Evolutionary conservation across 2,797 vertebrate species (phyloP).

Genomic region (Peromyscus attwateri): DNA sequence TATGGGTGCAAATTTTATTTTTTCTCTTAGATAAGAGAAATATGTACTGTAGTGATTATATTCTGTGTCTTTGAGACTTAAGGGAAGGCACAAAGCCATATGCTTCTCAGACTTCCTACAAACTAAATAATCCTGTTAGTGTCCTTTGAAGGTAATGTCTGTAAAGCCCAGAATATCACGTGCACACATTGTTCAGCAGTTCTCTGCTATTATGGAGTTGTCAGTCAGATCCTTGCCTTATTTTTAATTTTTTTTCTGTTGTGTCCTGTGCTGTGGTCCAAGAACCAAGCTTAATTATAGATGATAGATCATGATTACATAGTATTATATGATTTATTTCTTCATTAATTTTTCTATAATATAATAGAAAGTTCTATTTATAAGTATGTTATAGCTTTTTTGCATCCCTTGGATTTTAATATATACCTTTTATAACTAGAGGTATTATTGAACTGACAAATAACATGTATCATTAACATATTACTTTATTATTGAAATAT

Average conservation of each 20-base stretch:
- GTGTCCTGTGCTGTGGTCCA: not conserved
- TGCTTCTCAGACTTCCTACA: constrained; percentile 26
- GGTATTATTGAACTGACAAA: not conserved
- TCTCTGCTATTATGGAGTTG: not conserved
- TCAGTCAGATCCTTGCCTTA: not conserved
- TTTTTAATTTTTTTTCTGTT: not conserved
- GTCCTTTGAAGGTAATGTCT: not conserved
- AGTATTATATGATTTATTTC: not conserved
- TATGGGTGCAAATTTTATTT: not conserved
- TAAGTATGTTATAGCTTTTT: not conserved
- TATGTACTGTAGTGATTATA: not conserved
- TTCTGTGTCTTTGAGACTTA: constrained; percentile 32
- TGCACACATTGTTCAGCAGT: not conserved
- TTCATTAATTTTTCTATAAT: not conserved
- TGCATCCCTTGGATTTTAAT: constrained; percentile 1
- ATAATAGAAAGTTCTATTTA: not conserved
- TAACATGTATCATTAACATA: not conserved
- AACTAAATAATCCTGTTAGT: constrained; percentile 25
- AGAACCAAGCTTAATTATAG: not conserved
- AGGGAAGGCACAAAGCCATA: not conserved
- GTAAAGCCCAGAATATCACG: constrained; percentile 26
- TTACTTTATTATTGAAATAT: not conserved
- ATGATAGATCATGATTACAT: not conserved
- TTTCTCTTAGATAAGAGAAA: not conserved
- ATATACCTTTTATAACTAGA: not conserved